Evolutionary conservation across 2,888 invertebrate species (phyloP), one percentile per base, ranked within the genome.

Genomic region (Polyommatus icarus): DNA sequence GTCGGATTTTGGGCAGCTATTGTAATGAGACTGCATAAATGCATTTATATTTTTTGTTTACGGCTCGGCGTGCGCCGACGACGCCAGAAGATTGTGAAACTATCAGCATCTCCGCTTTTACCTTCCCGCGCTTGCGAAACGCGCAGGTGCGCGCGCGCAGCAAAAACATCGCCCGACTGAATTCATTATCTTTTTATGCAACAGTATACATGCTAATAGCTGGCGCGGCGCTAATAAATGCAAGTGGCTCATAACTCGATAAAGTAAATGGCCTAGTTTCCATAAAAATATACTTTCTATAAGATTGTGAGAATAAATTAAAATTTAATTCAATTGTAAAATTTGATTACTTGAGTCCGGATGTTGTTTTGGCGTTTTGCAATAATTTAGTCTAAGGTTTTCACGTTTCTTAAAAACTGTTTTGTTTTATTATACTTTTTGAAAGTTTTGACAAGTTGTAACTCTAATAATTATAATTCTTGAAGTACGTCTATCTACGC

Each of bases 61-160:
- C 81, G 78, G 81, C 82, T 82, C 83, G 86, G 87, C 86, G 88
- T 87, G 85, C 87, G 87, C 85, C 86, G 84, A 85, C 85, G 87
- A 85, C 85, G 87, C 86, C 73, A 73, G 46, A 67, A 32, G 50
- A 87, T 93, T 93, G 92, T 90, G 93, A 93, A 93, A 94, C 90
- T 86, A 78, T 80, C 89, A 87, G 87, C 93, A 93, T 93, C 94
- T 92, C 91, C 88, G 89, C 92, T 93, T 92, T 92, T 94, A 93
- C 94, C 91, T 91, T 89, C 88, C 88, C 90, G 87, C 88, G 91
- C 91, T 94, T 94, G 93, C 93, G 93, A 93, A 93, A 94, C 93
- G 89, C 94, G 95, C 95, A 95, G 95, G 95, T 95, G 95, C 90
- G 94, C 93, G 95, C 90, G 93, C 93, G 89, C 88, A 87, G 91